Conservation (phyloP, 2,888 invertebrate genomes). For the Lamellibrachia satsuma region DNA sequence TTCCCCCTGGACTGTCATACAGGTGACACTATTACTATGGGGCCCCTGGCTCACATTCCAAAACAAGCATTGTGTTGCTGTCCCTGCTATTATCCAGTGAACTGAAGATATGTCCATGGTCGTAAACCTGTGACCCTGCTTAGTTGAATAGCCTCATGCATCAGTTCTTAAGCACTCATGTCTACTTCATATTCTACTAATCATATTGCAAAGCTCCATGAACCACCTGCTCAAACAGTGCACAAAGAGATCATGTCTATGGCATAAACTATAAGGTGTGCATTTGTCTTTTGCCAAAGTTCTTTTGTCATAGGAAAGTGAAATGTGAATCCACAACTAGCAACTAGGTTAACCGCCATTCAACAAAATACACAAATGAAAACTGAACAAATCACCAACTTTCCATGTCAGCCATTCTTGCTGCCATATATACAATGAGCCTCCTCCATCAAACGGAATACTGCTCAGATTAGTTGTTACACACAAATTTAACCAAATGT, state of each 20-base stretch:
- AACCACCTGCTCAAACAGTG: neutral
- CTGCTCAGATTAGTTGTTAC: neutral
- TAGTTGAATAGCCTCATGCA: constrained; percentile 10
- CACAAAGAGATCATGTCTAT: neutral
- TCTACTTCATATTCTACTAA: neutral
- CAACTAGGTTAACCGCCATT: neutral
- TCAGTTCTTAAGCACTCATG: neutral
- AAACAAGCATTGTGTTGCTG: constrained; percentile 1
- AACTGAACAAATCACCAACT: neutral
- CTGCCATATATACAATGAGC: neutral
- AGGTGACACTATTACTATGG: neutral
- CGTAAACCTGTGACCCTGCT: neutral
- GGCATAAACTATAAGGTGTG: too few relatives aligned
- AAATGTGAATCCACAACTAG: neutral
- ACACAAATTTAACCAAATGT: neutral
- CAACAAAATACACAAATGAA: neutral
- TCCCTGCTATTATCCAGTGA: neutral
- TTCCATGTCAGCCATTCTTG: neutral
- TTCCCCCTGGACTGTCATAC: neutral
- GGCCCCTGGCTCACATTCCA: neutral
- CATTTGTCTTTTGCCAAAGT: neutral
- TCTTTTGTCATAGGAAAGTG: neutral
- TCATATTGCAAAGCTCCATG: neutral
- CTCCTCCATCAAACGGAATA: neutral
- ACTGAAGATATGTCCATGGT: neutral